phyloP scores from a whole-genome alignment of 2,888 invertebrate genomes.

The Choristoneura rosaceana region DNA sequence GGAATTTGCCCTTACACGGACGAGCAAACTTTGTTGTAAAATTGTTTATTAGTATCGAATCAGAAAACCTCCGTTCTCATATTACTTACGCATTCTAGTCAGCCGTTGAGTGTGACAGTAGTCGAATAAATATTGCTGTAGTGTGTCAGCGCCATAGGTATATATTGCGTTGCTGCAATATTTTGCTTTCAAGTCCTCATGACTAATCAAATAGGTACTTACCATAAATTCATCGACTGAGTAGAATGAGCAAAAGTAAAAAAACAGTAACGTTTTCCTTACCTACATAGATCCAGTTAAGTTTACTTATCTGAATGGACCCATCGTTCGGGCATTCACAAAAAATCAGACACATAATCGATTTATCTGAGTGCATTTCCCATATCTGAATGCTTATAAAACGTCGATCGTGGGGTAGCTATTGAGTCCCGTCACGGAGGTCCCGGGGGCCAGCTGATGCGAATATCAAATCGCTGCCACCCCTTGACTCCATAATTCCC shows the following conservation, averaged over 20 bases:
- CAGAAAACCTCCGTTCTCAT: too few relatives aligned
- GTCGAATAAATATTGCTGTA: too few relatives aligned
- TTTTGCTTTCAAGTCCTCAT: too few relatives aligned
- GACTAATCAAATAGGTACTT: not conserved
- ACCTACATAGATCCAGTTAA: not conserved
- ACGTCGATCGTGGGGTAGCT: constrained; percentile 65
- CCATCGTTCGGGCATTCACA: constrained; percentile 37
- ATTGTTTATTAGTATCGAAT: not conserved
- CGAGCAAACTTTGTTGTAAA: not conserved
- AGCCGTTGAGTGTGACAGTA: too few relatives aligned
- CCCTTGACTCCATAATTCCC: constrained; percentile 77
- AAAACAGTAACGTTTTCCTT: not conserved
- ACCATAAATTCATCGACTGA: too few relatives aligned
- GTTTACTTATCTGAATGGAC: constrained; percentile 23
- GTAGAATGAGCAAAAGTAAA: too few relatives aligned
- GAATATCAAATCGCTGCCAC: constrained; percentile 82
- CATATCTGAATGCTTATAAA: constrained; percentile 66
- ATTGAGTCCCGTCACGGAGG: constrained; percentile 73
- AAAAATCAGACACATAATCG: constrained; percentile 52
- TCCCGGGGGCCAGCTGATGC: constrained; percentile 77
- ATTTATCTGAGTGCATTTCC: constrained; percentile 61
- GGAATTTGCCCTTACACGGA: constrained; percentile 37
- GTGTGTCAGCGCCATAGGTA: too few relatives aligned
- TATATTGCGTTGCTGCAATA: too few relatives aligned
- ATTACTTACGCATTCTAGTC: too few relatives aligned